Conservation (phyloP, 2,113 vertebrate genomes). For the Origma solitaria region DNA sequence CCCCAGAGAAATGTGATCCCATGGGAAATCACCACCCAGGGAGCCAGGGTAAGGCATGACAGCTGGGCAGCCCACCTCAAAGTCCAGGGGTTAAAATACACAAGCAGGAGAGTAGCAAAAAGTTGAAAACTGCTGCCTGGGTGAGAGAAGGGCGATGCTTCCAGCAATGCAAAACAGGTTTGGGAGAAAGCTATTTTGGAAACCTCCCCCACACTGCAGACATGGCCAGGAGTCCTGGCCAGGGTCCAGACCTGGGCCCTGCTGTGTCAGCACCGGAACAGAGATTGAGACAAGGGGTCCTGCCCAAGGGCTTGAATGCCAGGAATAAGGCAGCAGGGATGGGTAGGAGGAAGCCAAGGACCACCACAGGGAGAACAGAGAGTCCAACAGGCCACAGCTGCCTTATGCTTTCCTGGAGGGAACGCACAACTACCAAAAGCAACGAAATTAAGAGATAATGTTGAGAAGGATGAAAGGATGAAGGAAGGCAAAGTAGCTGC, state of each 20-base stretch:
- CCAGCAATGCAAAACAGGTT: background rate
- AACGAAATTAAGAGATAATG: background rate
- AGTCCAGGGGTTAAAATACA: background rate
- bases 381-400: background rate
- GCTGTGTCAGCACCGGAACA: background rate
- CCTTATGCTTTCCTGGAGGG: background rate
- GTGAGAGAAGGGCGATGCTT: background rate
- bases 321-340: background rate
- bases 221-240: accelerated
- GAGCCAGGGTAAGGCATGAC: background rate
- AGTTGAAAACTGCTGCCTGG: background rate
- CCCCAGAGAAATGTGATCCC: background rate
- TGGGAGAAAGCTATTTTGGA: background rate
- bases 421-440: background rate
- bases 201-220: background rate
- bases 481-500: background rate
- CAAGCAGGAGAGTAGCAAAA: background rate
- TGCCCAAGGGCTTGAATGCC: background rate
- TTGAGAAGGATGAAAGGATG: background rate
- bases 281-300: background rate
- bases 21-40: accelerated
- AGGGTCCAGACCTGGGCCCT: background rate
- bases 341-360: background rate
- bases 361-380: accelerated
- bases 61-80: background rate